These are phyloP conservation scores for Ondatra zibethicus DNA, from an alignment of 2,113 vertebrate genomes.

Conservation along the genomic window DNA sequence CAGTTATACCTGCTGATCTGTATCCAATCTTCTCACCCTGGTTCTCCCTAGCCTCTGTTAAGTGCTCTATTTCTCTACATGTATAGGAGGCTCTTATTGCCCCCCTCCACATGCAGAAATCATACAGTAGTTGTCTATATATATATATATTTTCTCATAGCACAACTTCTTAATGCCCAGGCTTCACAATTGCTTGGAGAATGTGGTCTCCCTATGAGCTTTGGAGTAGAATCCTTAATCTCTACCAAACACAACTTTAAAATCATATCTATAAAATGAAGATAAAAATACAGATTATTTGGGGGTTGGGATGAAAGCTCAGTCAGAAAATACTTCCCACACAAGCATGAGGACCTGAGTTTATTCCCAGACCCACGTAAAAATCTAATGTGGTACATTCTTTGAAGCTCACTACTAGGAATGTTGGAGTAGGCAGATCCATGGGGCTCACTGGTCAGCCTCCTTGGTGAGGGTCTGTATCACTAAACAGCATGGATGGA, in stretches of 20 bases:
- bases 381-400: background rate
- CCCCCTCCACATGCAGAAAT: no score
- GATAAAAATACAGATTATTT: background rate
- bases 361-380: background rate
- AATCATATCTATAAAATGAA: background rate
- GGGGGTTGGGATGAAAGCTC: no score
- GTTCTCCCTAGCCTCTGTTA: background rate
- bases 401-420: background rate
- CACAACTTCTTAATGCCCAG: background rate
- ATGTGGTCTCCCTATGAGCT: accelerated
- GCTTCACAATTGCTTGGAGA: background rate
- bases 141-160: background rate
- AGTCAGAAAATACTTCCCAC: background rate
- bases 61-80: background rate
- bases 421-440: background rate
- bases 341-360: no score
- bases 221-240: background rate
- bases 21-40: no score
- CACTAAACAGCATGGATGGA: background rate
- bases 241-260: background rate
- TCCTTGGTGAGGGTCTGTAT: background rate
- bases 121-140: background rate
- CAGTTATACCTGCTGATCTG: accelerated
- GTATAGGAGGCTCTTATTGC: background rate
- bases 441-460: background rate